Conservation (phyloP, 1,140 invertebrate genomes). For the Geopemphigus sp. region DNA sequence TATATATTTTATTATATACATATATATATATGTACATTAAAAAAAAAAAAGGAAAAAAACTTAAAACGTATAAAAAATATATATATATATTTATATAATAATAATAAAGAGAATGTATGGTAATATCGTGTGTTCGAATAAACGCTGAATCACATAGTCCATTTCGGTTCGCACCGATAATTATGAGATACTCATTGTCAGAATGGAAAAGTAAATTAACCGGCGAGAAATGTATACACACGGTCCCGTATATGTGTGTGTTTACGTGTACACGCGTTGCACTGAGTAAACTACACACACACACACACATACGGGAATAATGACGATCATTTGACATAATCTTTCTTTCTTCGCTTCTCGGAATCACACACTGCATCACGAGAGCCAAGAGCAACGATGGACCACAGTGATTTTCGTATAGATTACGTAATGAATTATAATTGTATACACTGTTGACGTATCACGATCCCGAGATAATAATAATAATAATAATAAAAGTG, state of each 20-base stretch:
- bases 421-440: too few relatives aligned
- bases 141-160: constrained; percentile 40
- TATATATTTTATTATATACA: not conserved
- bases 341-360: not conserved
- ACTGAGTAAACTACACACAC: too few relatives aligned
- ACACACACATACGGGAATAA: too few relatives aligned
- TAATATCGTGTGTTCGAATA: constrained; percentile 35
- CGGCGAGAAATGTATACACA: not conserved
- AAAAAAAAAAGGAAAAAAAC: constrained; percentile 27
- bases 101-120: constrained; percentile 16
- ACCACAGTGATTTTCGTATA: too few relatives aligned
- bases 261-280: too few relatives aligned
- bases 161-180: constrained; percentile 40
- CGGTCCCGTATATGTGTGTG: too few relatives aligned
- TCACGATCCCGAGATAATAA: too few relatives aligned
- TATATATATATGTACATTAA: not conserved
- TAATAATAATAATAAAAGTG: too few relatives aligned
- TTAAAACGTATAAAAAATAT: constrained; percentile 18
- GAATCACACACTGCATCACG: not conserved
- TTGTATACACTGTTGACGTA: too few relatives aligned
- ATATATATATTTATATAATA: not conserved
- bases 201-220: constrained; percentile 18
- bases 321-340: constrained; percentile 15
- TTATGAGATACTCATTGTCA: constrained; percentile 13
- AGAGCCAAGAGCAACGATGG: too few relatives aligned